A percentile compares a stretch with the other conserved stretches of the same genome.
These are phyloP conservation scores for Chouioia cunea DNA, from an alignment of 2,888 invertebrate species.

Conservation along the genomic window DNA sequence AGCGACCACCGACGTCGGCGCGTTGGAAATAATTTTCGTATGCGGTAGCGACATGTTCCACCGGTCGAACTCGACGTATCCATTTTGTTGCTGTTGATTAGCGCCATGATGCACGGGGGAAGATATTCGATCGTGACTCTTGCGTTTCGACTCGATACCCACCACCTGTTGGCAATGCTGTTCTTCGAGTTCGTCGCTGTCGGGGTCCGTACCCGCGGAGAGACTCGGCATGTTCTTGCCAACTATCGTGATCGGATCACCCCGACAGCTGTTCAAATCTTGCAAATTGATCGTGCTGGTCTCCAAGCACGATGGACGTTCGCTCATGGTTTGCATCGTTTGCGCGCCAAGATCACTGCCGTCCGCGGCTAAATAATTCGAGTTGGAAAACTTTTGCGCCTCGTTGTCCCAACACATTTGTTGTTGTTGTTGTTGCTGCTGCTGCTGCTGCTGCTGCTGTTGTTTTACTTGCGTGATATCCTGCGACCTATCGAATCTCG, in stretches of 20 bases:
- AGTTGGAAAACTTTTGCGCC: conserved; percentile 58
- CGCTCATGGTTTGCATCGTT: conserved; percentile 65
- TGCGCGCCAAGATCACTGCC: conserved; percentile 22
- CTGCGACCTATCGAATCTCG: conserved; percentile 60
- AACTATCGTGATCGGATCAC: conserved; percentile 83
- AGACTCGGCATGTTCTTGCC: conserved; percentile 76
- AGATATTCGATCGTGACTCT: conserved; percentile 77
- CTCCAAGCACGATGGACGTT: conserved; percentile 75
- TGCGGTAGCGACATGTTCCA: conserved; percentile 80
- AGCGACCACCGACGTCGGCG: not conserved
- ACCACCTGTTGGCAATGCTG: conserved; percentile 61
- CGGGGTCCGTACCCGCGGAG: conserved; percentile 60
- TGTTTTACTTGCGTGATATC: conserved; percentile 52
- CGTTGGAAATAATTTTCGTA: conserved; percentile 51
- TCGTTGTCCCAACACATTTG: conserved; percentile 65
- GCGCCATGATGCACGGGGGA: conserved; percentile 81
- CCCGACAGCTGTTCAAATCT: conserved; percentile 80
- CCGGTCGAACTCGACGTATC: conserved; percentile 84
- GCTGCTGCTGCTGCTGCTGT: too few relatives aligned
- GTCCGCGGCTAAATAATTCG: conserved; percentile 39
- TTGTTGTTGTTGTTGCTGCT: too few relatives aligned
- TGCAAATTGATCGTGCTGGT: conserved; percentile 75
- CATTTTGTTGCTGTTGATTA: conserved; percentile 70
- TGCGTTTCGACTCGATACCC: conserved; percentile 64
- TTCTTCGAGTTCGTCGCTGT: conserved; percentile 51